Base-by-base conservation (phyloP, 2,888 invertebrate genomes). In the Teleogryllus oceanicus region DNA sequence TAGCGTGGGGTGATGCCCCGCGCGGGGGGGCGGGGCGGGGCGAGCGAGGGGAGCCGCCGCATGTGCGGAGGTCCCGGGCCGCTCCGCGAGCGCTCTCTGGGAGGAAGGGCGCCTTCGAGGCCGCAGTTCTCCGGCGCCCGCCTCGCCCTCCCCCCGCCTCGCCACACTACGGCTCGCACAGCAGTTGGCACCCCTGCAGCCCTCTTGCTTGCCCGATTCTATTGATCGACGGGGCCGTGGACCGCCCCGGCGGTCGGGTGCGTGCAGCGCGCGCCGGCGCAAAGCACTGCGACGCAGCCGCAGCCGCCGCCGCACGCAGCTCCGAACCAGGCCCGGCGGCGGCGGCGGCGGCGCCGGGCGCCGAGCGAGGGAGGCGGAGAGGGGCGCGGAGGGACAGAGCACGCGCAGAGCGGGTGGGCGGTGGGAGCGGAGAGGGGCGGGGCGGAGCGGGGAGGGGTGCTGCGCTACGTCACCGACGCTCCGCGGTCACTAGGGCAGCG, bases 341-440 rank as follows among this genome's bases (percentile, higher is more conserved):
- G 20, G 16, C 74, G 49, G 80, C 76, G 77, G 49, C 50, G 81
- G 75, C 62, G 50, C 20, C 51, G 24, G 51, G 74, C 18, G 79
- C 21, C 24, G 80, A 50, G 37, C 37, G 74, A 62, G 12, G 77
- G 20, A 77, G 80, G 81, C 80, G 62, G 80, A 78, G 81, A 79
- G 77, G 83, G 84, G 87, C 88, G 88, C 87, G 88, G 88, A 87
- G 87, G 86, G 88, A 88, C 88, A 88, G 86, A 88, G 87, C 86
- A n/a, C 16, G 37, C 49, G 75, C 62, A 75, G 50, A 77, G 24
- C 21, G 49, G 11, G 51, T 21, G 78, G 62, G 37, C 37, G 74
- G 74, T 16, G 77, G 16, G 78, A 79, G 81, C 80, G 20, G 82
- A 77, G 78, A 75, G 79, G 77, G 78, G 37, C 75, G 62, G 80